Evolutionary conservation across 2,113 vertebrate genomes (phyloP).

Genomic region (Psittacula cyanocephala): DNA sequence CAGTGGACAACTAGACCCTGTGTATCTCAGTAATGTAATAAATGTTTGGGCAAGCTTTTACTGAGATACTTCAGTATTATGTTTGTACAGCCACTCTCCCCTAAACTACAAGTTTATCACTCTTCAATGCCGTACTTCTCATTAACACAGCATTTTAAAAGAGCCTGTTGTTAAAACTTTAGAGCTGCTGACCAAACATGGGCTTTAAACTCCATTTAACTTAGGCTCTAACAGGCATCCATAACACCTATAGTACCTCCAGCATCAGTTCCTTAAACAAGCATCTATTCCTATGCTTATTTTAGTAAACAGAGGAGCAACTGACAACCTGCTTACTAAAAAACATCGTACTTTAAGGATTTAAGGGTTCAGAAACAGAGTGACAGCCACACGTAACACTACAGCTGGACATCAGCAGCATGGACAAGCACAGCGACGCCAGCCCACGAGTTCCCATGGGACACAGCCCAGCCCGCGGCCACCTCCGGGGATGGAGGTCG

Average conservation of each 20-base stretch:
- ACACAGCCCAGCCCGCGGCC: neutral
- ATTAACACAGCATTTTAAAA: neutral
- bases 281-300: neutral
- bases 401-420: neutral
- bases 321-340: neutral
- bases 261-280: neutral
- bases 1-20: fast-evolving
- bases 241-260: neutral
- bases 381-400: neutral
- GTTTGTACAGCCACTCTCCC: neutral
- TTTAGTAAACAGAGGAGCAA: neutral
- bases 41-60: neutral
- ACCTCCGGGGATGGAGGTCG: neutral
- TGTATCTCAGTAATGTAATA: fast-evolving
- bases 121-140: neutral
- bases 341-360: neutral
- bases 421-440: neutral
- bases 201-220: neutral
- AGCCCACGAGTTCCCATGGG: neutral
- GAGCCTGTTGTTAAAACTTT: neutral
- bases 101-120: neutral
- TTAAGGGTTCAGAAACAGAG: neutral
- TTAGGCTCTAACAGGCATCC: neutral
- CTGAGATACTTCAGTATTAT: neutral
- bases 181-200: neutral